These are phyloP conservation scores for Pseudomyrmex sp. DNA, from an alignment of 1,140 invertebrate species.

Conservation along the genomic window DNA sequence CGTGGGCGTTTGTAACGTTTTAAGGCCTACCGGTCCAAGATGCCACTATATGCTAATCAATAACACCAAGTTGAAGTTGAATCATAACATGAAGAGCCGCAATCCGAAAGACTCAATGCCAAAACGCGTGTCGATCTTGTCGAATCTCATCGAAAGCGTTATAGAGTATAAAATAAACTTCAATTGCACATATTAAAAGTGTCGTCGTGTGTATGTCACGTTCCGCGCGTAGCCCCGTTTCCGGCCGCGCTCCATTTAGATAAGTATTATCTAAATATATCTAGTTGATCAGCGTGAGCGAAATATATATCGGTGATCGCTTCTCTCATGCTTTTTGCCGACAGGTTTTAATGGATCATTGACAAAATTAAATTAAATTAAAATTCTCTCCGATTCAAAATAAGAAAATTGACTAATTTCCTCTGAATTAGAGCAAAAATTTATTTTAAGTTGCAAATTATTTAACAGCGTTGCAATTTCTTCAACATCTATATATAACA, in stretches of 20 bases:
- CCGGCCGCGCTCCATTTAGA: constrained; percentile 71
- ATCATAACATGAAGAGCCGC: constrained; percentile 24
- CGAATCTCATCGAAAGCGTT: constrained; percentile 67
- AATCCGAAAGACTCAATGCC: constrained; percentile 41
- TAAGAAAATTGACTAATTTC: background rate
- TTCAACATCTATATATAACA: background rate
- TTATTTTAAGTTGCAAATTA: constrained; percentile 10
- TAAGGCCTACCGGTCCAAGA: constrained; percentile 54
- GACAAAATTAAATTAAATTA: background rate
- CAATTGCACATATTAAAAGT: constrained; percentile 65
- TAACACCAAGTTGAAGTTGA: constrained; percentile 63
- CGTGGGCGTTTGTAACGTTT: constrained; percentile 45
- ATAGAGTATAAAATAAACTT: constrained; percentile 60
- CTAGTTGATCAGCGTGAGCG: constrained; percentile 28
- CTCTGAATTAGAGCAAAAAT: background rate
- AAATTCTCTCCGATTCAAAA: background rate
- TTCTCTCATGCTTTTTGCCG: constrained; percentile 7
- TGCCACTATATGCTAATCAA: constrained; percentile 44
- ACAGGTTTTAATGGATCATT: constrained; percentile 10
- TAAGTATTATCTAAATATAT: constrained; percentile 72
- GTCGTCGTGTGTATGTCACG: constrained; percentile 73
- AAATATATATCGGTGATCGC: constrained; percentile 1
- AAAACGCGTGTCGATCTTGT: constrained; percentile 54
- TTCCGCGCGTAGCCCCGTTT: constrained; percentile 66
- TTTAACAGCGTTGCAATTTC: background rate